These are phyloP conservation scores for Hephaestus fuliginosus DNA, from an alignment of 2,797 vertebrate species.

Conservation along the genomic window DNA sequence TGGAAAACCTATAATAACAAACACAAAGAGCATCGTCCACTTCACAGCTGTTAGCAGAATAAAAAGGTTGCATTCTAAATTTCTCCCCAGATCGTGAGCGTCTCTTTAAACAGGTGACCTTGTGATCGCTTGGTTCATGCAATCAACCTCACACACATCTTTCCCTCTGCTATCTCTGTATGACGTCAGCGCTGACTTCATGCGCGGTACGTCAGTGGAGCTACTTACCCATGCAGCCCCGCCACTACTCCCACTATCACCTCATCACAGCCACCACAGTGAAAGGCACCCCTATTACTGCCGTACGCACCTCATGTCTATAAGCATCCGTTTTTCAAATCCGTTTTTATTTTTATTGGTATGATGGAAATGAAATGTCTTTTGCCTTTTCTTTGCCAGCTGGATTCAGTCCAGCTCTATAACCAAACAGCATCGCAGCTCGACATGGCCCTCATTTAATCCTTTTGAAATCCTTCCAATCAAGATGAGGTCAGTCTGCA, in stretches of 20 bases:
- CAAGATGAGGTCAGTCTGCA: conserved; percentile 17
- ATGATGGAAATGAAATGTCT: conserved; percentile 7
- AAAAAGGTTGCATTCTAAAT: conserved; percentile 1
- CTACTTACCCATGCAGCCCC: conserved; percentile 5
- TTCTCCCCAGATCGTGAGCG: not conserved
- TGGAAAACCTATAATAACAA: not conserved
- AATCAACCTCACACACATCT: conserved; percentile 38
- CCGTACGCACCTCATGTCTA: not conserved
- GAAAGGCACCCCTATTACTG: conserved; percentile 11
- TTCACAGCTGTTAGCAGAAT: not conserved
- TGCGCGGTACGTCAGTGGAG: conserved; percentile 46
- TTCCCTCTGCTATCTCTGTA: conserved; percentile 18
- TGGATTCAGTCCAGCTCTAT: not conserved
- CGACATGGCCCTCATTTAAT: not conserved
- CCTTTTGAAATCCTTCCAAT: conserved; percentile 23
- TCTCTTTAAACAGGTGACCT: conserved; percentile 57
- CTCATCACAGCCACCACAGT: not conserved
- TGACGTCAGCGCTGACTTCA: conserved; percentile 63
- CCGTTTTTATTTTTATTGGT: not conserved
- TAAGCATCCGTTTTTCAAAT: not conserved
- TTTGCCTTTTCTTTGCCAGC: not conserved
- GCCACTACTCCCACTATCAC: not conserved
- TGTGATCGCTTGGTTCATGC: conserved; percentile 33
- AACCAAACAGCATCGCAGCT: conserved; percentile 16
- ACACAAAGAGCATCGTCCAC: not conserved